Evolutionary conservation across 2,888 invertebrate species (phyloP).

Genomic region (Serripes groenlandicus): DNA sequence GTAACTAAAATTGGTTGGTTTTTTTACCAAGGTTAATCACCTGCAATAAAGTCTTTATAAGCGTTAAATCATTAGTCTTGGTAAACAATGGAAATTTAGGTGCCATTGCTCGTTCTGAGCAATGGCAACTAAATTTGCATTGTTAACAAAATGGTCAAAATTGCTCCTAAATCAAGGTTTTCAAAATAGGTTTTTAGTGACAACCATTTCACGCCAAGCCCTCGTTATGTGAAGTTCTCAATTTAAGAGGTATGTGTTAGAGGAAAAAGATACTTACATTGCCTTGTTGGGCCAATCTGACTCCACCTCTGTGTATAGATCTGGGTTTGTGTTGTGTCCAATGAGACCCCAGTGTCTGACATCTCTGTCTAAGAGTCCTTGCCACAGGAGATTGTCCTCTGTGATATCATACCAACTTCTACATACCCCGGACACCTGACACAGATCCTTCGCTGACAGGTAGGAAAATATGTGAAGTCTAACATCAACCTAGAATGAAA

Average conservation of each 20-base stretch:
- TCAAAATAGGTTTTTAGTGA: too few species aligned
- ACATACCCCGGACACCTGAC: conserved; percentile 77
- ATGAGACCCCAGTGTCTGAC: conserved; percentile 80
- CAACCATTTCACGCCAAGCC: too few species aligned
- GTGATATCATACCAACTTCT: conserved; percentile 80
- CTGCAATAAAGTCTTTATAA: too few species aligned
- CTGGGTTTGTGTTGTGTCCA: conserved; percentile 81
- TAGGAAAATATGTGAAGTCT: conserved; percentile 79
- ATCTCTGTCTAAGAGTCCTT: conserved; percentile 74
- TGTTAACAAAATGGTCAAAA: too few species aligned
- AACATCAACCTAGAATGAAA: conserved; percentile 72
- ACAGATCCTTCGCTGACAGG: conserved; percentile 78
- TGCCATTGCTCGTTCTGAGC: too few species aligned
- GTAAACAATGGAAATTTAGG: too few species aligned
- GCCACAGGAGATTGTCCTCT: conserved; percentile 82
- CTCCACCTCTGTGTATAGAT: conserved; percentile 79
- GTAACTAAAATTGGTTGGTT: too few species aligned
- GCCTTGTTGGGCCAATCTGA: conserved; percentile 83
- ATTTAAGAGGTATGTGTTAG: background rate
- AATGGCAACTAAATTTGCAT: too few species aligned
- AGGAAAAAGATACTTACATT: conserved; percentile 78
- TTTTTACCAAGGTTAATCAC: too few species aligned
- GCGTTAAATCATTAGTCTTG: too few species aligned
- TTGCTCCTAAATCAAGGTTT: too few species aligned
- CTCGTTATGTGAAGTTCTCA: too few species aligned